Evolutionary conservation across 1,140 invertebrate genomes (phyloP).

Genomic region (Bombus haemorrhoidalis): DNA sequence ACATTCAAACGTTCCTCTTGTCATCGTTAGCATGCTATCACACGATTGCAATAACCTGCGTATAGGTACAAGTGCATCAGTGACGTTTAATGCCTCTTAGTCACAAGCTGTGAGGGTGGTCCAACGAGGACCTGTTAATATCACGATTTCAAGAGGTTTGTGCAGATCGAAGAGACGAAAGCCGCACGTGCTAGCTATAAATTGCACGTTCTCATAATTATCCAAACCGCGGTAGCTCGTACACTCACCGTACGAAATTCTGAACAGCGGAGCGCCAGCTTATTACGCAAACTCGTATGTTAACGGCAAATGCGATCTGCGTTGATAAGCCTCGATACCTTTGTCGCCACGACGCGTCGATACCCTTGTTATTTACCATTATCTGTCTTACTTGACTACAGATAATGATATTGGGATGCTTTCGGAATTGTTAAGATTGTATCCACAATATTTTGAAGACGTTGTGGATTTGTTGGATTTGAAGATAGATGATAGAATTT

Average conservation of each 20-base stretch:
- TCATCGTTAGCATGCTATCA: neutral
- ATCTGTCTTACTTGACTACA: neutral
- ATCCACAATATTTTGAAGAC: too few relatives aligned
- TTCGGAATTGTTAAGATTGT: too few relatives aligned
- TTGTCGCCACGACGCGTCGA: neutral
- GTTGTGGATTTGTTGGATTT: too few relatives aligned
- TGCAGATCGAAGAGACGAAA: constrained; percentile 54
- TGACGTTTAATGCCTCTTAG: constrained; percentile 28
- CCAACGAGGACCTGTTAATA: constrained; percentile 48
- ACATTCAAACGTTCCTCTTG: neutral
- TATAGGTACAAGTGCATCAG: neutral
- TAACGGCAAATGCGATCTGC: constrained; percentile 46
- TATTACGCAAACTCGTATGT: constrained; percentile 41
- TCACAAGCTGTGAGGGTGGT: neutral
- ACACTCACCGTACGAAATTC: constrained; percentile 24
- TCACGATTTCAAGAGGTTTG: constrained; percentile 22
- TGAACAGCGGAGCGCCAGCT: constrained; percentile 20
- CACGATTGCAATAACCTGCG: neutral
- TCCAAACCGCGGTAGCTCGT: constrained; percentile 18
- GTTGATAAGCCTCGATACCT: constrained; percentile 38
- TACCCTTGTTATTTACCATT: neutral
- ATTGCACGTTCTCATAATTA: constrained; percentile 66
- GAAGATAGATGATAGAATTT: too few relatives aligned
- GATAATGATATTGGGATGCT: too few relatives aligned
- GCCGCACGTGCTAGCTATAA: constrained; percentile 49